phyloP scores from a whole-genome alignment of 2,888 invertebrate genomes.

The Caenorhabditis zanzibari region DNA sequence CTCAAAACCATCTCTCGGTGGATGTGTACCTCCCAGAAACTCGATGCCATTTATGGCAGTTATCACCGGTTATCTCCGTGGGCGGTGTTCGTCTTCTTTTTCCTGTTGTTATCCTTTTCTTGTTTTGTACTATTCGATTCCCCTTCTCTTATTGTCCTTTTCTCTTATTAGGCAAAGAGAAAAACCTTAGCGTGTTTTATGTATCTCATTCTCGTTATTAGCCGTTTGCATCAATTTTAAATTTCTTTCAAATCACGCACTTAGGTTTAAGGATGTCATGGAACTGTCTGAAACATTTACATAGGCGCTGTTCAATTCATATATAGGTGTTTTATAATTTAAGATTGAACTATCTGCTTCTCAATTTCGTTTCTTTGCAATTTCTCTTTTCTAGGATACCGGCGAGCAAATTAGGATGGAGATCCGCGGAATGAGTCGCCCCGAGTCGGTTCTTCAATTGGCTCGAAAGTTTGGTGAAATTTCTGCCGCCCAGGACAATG shows the following conservation, averaged over 20 bases:
- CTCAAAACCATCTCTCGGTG: too few relatives aligned
- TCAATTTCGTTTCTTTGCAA: neutral
- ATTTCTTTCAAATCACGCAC: too few relatives aligned
- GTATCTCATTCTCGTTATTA: neutral
- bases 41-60: neutral
- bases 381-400: slow-evolving; percentile 65
- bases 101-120: slow-evolving; percentile 22
- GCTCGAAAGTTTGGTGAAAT: slow-evolving; percentile 72
- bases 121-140: slow-evolving; percentile 43
- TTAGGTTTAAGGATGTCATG: too few relatives aligned
- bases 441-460: slow-evolving; percentile 72
- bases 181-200: slow-evolving; percentile 29
- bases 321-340: too few relatives aligned
- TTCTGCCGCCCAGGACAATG: slow-evolving; percentile 70
- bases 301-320: too few relatives aligned
- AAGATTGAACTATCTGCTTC: too few relatives aligned
- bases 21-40: too few relatives aligned
- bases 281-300: too few relatives aligned
- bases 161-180: neutral
- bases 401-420: slow-evolving; percentile 67
- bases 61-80: slow-evolving; percentile 13
- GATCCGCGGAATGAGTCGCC: slow-evolving; percentile 68
- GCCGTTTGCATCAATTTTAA: neutral
- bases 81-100: neutral
- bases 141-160: neutral